Conservation (phyloP, 2,113 vertebrate genomes). For the Myotis lucifugus region DNA sequence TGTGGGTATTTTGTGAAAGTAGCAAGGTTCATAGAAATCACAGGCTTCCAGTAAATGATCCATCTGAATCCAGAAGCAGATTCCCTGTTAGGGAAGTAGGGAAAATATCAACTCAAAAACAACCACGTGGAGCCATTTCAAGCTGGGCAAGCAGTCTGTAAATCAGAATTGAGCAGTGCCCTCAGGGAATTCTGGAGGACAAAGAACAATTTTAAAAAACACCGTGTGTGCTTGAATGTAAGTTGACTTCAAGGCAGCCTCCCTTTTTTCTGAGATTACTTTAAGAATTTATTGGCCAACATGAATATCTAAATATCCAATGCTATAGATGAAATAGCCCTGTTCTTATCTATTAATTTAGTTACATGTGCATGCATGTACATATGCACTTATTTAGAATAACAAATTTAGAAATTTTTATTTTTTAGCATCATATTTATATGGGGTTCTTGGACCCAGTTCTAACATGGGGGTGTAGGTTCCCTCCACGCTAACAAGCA, state of each 20-base stretch:
- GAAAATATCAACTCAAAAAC: not conserved
- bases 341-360: conserved; percentile 36
- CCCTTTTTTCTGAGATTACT: not conserved
- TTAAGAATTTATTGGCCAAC: not conserved
- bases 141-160: not conserved
- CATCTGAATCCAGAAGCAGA: not conserved
- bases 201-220: not conserved
- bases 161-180: not conserved
- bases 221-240: not conserved
- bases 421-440: not conserved
- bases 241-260: not conserved
- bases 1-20: not conserved
- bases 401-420: not conserved
- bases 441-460: not conserved
- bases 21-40: not conserved
- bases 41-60: not conserved
- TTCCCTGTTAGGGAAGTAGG: not conserved
- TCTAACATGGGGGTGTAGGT: not conserved
- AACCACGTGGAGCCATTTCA: not conserved
- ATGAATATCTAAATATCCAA: not conserved
- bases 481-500: not conserved
- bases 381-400: not conserved
- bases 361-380: not conserved
- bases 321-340: not conserved
- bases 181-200: not conserved